Conservation (phyloP, 2,797 vertebrate species). For the Pampus argenteus region DNA sequence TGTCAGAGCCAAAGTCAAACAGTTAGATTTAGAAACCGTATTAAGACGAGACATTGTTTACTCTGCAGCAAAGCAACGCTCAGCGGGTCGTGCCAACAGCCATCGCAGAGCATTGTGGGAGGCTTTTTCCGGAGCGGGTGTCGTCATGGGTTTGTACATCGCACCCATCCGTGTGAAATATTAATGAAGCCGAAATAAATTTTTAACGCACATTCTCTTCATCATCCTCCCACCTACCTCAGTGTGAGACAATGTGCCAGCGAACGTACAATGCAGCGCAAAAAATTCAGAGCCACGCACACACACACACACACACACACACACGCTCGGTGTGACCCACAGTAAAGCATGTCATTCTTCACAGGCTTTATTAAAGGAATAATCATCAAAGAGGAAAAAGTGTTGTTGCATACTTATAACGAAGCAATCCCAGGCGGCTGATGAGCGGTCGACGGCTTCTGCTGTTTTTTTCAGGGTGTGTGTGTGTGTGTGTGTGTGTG, state of each 20-base stretch:
- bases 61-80: conserved; percentile 51
- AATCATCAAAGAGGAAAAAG: conserved; percentile 57
- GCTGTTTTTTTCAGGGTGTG: conserved; percentile 13
- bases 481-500: conserved; percentile 31
- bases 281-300: conserved; percentile 10
- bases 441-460: conserved; percentile 30
- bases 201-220: conserved; percentile 70
- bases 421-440: conserved; percentile 48
- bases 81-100: conserved; percentile 47
- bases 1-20: conserved; percentile 50
- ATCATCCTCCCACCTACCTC: conserved; percentile 63
- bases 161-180: conserved; percentile 67
- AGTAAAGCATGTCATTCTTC: conserved; percentile 53
- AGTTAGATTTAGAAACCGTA: conserved; percentile 37
- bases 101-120: conserved; percentile 39
- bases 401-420: conserved; percentile 20
- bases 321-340: conserved; percentile 19
- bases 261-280: conserved; percentile 39
- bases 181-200: conserved; percentile 71
- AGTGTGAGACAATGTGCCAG: conserved; percentile 53
- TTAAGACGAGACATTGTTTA: conserved; percentile 50
- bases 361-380: conserved; percentile 63
- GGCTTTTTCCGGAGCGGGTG: conserved; percentile 44
- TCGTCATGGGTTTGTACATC: conserved; percentile 61
- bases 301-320: conserved; percentile 1